Evolutionary conservation across 2,888 invertebrate genomes (phyloP), one percentile per base, ranked within the genome.

Genomic region (Limnephilus marmoratus): DNA sequence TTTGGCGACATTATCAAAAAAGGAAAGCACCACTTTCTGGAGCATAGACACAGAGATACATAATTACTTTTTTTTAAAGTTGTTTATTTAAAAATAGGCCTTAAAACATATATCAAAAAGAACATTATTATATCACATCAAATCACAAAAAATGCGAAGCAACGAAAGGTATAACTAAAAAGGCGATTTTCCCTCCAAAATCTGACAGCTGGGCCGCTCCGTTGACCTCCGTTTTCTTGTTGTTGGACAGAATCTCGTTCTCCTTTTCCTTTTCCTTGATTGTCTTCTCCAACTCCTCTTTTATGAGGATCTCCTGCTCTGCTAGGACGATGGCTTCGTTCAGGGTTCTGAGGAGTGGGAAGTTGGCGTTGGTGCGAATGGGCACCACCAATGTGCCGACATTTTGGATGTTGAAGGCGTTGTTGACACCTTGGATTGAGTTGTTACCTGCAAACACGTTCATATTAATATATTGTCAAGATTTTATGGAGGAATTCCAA

Each of bases 311-410:
- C 94, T 97, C 96, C 94, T 96, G 96, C 94, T 96, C 94, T 0
- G 97, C 95, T 13, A 97, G 94, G 0, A 95, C 95, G 1, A 98
- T 96, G 0, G 97, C 97, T 92, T 97, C 96, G 94, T 98, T 97
- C 90, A 98, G 97, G 0, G 97, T 96, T 88, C 97, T 96, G 95
- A 98, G 96, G 0, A 98, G 95, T 0, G 97, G 97, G 95, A 97
- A 98, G 94, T 97, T 97, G 0, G 95, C 94, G 92, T 94, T 95
- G 31, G 95, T 94, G 24, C 94, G 34, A 12, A 95, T 94, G 0
- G 96, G 96, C 0, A 96, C 93, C 0, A 95, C 94, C 0, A 96
- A 94, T 0, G 95, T 94, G 13, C 94, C 94, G 0, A 95, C 95
- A 85, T 95, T 94, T 1, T 95, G 94, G 0, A 95, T 94, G 0